phyloP scores from a whole-genome alignment of 1,140 invertebrate species.

The Fopius arisanus region DNA sequence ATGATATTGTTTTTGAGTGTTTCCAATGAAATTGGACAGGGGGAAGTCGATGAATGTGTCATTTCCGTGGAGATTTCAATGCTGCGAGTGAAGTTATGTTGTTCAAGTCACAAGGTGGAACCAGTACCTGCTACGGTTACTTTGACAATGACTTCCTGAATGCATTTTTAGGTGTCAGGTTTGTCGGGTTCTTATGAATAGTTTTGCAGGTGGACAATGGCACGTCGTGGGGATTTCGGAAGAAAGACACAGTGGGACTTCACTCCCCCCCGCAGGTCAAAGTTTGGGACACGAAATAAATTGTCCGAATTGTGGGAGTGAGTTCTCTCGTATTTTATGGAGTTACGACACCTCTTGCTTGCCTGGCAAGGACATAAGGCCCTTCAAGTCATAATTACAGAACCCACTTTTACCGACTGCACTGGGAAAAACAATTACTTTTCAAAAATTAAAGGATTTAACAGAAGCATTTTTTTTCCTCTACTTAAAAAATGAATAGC shows the following conservation, averaged over 20 bases:
- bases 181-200: neutral
- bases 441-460: too few relatives aligned
- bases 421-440: too few relatives aligned
- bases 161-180: neutral
- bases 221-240: neutral
- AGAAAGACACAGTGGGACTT: neutral
- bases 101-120: neutral
- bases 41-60: neutral
- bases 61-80: slow-evolving; percentile 11
- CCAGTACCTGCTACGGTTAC: neutral
- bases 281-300: neutral
- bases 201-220: slow-evolving; percentile 5
- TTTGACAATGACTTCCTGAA: neutral
- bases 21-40: too few relatives aligned
- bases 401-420: too few relatives aligned
- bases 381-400: neutral
- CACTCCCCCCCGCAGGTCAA: neutral
- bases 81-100: slow-evolving; percentile 1
- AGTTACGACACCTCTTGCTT: neutral
- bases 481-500: too few relatives aligned
- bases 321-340: slow-evolving; percentile 9
- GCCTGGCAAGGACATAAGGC: too few relatives aligned
- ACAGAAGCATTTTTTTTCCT: too few relatives aligned
- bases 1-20: too few relatives aligned
- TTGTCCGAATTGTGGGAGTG: neutral